Conservation (phyloP, 2,113 vertebrate genomes). For the Chlamydotis undulata region DNA sequence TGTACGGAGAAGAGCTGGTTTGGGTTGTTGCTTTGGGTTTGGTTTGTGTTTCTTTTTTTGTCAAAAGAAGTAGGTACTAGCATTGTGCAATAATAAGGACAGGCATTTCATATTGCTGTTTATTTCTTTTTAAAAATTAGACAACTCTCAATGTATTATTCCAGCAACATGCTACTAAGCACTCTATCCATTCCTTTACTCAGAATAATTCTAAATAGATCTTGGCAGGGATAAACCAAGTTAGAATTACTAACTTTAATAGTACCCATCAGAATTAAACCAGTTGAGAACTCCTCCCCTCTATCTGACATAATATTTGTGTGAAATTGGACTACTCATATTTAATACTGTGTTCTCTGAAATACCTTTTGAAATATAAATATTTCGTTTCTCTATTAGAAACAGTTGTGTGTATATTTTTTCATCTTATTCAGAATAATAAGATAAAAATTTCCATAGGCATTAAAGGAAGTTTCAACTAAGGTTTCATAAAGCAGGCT, state of each 20-base stretch:
- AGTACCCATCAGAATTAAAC: conserved; percentile 17
- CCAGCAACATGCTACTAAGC: conserved; percentile 45
- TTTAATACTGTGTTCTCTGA: conserved; percentile 5
- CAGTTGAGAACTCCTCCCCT: not conserved
- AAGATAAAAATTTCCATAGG: conserved; percentile 11
- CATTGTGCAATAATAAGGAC: not conserved
- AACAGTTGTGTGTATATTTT: not conserved
- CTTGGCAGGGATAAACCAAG: not conserved
- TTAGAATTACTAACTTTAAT: not conserved
- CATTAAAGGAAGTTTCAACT: not conserved
- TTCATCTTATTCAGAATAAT: not conserved
- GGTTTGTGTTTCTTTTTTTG: not conserved
- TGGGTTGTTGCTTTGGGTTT: not conserved
- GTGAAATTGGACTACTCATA: not conserved
- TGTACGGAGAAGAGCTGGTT: not conserved
- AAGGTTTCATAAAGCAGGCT: conserved; percentile 11
- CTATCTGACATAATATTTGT: not conserved
- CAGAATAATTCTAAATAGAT: conserved; percentile 38
- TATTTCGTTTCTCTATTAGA: not conserved
- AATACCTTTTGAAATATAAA: not conserved
- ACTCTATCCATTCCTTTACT: conserved; percentile 33
- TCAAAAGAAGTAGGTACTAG: not conserved
- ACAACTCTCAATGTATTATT: conserved; percentile 31
- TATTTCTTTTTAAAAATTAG: conserved; percentile 62
- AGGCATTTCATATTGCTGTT: conserved; percentile 48